Percentiles rank a stretch among this genome's conserved stretches.
These are phyloP conservation scores for Xerus inauris DNA, from an alignment of 2,113 vertebrate genomes.

Conservation along the genomic window DNA sequence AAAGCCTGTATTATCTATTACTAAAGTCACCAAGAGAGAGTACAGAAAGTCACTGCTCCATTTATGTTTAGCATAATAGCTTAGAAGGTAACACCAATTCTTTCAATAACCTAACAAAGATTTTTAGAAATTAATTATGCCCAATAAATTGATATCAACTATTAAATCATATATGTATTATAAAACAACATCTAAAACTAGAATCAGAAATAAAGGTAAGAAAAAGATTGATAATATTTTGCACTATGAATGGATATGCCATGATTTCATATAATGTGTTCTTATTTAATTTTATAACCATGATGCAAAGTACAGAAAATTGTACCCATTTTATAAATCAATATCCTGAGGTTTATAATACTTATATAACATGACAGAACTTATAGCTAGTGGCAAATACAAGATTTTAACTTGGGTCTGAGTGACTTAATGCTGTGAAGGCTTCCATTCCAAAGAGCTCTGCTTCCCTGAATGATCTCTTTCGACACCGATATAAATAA, in stretches of 20 bases:
- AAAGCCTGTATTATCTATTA: slow-evolving; percentile 6
- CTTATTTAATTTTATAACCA: slow-evolving; percentile 16
- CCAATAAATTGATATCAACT: not conserved
- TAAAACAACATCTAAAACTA: not conserved
- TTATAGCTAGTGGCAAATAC: not conserved
- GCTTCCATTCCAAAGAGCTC: slow-evolving; percentile 4
- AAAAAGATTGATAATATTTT: not conserved
- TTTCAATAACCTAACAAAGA: not conserved
- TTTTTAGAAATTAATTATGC: not conserved
- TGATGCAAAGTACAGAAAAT: not conserved
- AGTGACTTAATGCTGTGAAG: not conserved
- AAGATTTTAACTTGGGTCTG: not conserved
- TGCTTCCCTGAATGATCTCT: not conserved
- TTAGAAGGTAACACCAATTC: not conserved
- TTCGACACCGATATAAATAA: slow-evolving; percentile 54
- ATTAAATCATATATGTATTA: not conserved
- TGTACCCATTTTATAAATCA: not conserved
- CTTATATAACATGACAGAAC: not conserved
- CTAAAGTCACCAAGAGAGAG: not conserved
- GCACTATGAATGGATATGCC: not conserved
- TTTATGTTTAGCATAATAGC: not conserved
- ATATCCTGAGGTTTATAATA: not conserved
- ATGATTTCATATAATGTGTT: not conserved
- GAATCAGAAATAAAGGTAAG: not conserved
- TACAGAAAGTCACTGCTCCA: not conserved